These are phyloP conservation scores for Columbina picui DNA, from an alignment of 2,113 vertebrate species.

Conservation along the genomic window DNA sequence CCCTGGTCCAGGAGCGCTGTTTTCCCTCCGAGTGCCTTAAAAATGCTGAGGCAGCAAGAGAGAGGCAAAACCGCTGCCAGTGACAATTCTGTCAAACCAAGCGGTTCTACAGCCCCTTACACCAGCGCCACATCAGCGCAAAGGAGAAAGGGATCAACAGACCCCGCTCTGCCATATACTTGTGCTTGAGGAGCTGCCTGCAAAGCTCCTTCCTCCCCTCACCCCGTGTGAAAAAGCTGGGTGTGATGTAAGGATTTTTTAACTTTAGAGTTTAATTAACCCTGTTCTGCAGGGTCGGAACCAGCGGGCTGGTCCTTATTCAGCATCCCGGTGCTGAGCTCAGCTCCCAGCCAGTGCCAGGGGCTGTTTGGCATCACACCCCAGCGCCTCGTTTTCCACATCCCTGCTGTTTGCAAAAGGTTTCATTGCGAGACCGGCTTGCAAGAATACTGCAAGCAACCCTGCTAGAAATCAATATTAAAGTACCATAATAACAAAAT, in stretches of 20 bases:
- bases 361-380: not conserved
- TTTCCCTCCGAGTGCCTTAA: accelerated
- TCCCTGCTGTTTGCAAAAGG: not conserved
- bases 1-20: not conserved
- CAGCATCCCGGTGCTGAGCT: no score
- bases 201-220: not conserved
- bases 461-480: accelerated
- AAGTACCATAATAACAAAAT: not conserved
- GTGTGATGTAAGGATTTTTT: not conserved
- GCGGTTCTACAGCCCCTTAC: accelerated
- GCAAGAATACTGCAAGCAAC: not conserved
- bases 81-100: no score
- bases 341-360: not conserved
- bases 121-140: not conserved
- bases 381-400: not conserved
- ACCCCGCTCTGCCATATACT: not conserved
- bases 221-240: not conserved
- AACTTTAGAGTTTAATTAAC: not conserved
- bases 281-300: not conserved
- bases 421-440: not conserved
- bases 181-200: no score
- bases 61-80: not conserved
- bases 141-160: not conserved
- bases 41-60: not conserved
- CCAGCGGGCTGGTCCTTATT: not conserved